Conservation (phyloP, 2,888 invertebrate species). For the Polydrusus pterygomalis region DNA sequence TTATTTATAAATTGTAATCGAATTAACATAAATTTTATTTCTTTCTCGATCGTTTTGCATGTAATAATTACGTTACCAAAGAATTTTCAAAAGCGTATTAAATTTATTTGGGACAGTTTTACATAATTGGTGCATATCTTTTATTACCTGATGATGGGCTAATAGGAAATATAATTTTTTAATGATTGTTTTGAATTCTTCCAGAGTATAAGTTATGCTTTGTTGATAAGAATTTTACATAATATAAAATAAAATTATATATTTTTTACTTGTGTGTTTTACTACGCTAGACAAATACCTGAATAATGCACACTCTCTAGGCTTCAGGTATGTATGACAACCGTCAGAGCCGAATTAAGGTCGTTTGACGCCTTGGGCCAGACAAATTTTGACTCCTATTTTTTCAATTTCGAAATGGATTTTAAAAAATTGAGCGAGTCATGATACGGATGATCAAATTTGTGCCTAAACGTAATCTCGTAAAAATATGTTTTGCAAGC, state of each 20-base stretch:
- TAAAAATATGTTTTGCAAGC: too few relatives aligned
- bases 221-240: not conserved
- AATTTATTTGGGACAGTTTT: not conserved
- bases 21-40: not conserved
- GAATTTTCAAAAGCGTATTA: not conserved
- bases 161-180: not conserved
- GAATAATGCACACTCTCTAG: too few relatives aligned
- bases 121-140: constrained; percentile 18
- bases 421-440: too few relatives aligned
- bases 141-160: not conserved
- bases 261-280: constrained; percentile 7
- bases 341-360: too few relatives aligned
- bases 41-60: not conserved
- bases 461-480: too few relatives aligned
- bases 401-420: too few relatives aligned
- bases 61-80: constrained; percentile 4
- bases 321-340: too few relatives aligned
- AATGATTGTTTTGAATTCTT: not conserved
- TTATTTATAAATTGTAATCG: too few relatives aligned
- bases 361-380: too few relatives aligned
- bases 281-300: not conserved
- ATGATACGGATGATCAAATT: too few relatives aligned
- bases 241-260: constrained; percentile 15
- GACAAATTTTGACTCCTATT: too few relatives aligned
- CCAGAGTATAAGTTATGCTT: constrained; percentile 8